These are phyloP conservation scores for Mandrillus leucophaeus DNA, from an alignment of 2,113 vertebrate genomes.

Conservation along the genomic window DNA sequence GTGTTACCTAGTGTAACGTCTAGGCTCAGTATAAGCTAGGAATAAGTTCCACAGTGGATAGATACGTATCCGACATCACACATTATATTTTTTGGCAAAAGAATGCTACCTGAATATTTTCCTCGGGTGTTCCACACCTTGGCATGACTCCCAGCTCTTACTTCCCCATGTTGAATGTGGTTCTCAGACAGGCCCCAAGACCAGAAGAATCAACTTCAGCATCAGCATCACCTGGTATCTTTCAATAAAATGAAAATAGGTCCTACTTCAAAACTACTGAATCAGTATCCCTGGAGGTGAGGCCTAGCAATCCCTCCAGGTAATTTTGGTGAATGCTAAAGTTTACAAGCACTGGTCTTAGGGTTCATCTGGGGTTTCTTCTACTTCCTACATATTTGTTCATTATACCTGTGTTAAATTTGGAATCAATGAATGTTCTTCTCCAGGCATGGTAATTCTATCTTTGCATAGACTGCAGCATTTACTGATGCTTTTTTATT, in stretches of 20 bases:
- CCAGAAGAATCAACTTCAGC: neutral
- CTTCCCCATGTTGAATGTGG: neutral
- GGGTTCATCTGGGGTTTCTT: neutral
- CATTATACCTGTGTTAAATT: neutral
- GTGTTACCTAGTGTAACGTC: accelerated
- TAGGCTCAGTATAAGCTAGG: neutral
- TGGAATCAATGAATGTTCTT: neutral
- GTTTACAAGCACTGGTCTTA: neutral
- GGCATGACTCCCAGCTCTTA: neutral
- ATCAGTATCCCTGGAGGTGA: neutral
- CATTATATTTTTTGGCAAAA: neutral
- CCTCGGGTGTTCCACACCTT: neutral
- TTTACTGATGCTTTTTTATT: neutral
- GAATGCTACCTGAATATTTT: neutral
- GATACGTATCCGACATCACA: accelerated
- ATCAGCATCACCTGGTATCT: neutral
- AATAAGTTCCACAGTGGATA: neutral
- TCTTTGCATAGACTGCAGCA: neutral
- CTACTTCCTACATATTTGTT: neutral
- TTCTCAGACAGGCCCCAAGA: neutral
- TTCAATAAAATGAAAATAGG: neutral
- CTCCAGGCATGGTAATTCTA: neutral
- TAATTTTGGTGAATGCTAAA: neutral
- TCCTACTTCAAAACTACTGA: neutral
- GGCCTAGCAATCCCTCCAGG: no score